Conservation (phyloP, 2,888 invertebrate species). For the Cremastinae sp. region DNA sequence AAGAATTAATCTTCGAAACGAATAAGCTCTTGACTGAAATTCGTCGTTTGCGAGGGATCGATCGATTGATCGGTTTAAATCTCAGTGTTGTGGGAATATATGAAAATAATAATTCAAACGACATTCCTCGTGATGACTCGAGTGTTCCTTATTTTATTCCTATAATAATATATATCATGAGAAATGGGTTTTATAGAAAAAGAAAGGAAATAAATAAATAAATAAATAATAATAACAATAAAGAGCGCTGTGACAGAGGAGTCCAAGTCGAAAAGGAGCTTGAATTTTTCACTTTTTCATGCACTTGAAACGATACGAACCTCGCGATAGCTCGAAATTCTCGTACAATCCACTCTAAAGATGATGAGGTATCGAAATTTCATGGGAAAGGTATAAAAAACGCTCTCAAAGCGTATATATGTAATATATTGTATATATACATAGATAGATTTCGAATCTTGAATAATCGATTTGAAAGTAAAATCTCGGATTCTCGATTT, state of each 20-base stretch:
- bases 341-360: too few relatives aligned
- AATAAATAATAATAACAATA: neutral
- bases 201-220: neutral
- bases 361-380: too few relatives aligned
- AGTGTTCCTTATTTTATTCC: slow-evolving; percentile 43
- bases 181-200: slow-evolving; percentile 43
- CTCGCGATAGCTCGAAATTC: too few relatives aligned
- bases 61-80: slow-evolving; percentile 40
- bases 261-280: neutral
- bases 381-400: too few relatives aligned
- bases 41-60: neutral
- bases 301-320: too few relatives aligned
- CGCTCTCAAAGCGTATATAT: too few relatives aligned
- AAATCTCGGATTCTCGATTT: slow-evolving; percentile 70
- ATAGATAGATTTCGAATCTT: too few relatives aligned
- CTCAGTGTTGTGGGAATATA: slow-evolving; percentile 33
- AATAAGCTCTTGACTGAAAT: neutral
- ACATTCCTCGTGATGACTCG: slow-evolving; percentile 30
- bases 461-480: too few relatives aligned
- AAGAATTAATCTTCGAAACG: slow-evolving; percentile 28
- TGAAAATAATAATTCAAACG: slow-evolving; percentile 28
- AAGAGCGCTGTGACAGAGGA: neutral
- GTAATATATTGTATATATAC: too few relatives aligned
- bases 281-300: too few relatives aligned
- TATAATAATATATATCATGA: too few relatives aligned